phyloP scores from a whole-genome alignment of 2,888 invertebrate species.

The Agrochola lota region DNA sequence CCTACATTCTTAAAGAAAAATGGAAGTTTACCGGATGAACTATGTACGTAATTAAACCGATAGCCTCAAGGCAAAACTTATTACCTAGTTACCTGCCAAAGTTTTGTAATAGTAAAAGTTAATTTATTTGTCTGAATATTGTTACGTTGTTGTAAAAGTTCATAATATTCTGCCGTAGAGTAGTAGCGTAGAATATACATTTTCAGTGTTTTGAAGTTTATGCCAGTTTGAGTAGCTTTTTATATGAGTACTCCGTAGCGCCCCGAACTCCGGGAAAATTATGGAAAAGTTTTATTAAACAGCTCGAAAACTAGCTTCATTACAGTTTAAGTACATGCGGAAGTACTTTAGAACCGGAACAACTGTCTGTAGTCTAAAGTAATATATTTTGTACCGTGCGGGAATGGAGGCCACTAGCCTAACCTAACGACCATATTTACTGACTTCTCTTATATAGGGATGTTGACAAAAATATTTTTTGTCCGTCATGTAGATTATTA shows the following conservation, averaged over 20 bases:
- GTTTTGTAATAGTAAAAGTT: not conserved
- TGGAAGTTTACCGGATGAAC: not conserved
- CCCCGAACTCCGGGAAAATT: not conserved
- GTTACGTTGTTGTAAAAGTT: not conserved
- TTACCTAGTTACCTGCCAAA: no score
- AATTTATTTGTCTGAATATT: no score
- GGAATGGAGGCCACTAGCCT: not conserved
- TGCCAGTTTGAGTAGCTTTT: not conserved
- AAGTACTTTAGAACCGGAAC: not conserved
- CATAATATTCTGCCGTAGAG: not conserved
- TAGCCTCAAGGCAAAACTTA: not conserved
- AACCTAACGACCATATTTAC: not conserved
- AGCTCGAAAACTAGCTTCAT: slow-evolving; percentile 17
- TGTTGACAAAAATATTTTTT: no score
- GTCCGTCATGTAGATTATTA: no score
- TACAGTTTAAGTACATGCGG: not conserved
- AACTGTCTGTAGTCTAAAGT: not conserved
- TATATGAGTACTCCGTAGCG: not conserved
- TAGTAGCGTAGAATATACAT: no score
- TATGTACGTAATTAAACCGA: not conserved
- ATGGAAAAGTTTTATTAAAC: not conserved
- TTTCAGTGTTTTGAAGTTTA: no score
- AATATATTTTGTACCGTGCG: not conserved
- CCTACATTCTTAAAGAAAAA: not conserved
- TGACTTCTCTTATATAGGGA: not conserved